Base-by-base conservation (phyloP, 2,888 invertebrate species). In the Rhingia rostrata region DNA sequence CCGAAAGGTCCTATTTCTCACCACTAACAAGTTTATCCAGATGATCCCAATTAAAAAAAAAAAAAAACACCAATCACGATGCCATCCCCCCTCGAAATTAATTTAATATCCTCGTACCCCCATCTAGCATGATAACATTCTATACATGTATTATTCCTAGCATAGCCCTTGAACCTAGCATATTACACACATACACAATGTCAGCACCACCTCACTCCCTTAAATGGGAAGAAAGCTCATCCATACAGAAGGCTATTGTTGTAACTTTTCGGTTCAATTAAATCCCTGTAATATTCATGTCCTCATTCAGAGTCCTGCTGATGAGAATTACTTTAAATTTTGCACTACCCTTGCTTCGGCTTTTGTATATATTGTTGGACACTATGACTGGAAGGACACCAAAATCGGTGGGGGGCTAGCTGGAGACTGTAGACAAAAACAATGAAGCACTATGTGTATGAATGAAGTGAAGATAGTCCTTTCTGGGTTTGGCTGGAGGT, bases 231-330 rank as follows among this genome's bases (percentile, higher is more conserved):
- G 53, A 49, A 73, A 72, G 30, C 73, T 73, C 72, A 79, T 66
- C 79, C 73, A 73, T 79, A 66, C 64, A 56, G 64, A 80, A 51
- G 63, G 64, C 75, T 77, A 82, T 84, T 84, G 84, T 84, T 75
- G 60, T 74, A 84, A 84, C 80, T 84, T 84, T 80, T 84, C 80
- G 74, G 84, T 84, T 84, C 84, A 84, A 80, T 84, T 84, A 84
- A 84, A 84, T 80, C 64, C 74, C 58, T 70, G 64, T 80, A 79
- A 84, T 84, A 84, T 84, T 80, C 84, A 84, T 84, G 84, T 84
- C 84, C 84, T 75, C 54, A 70, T 75, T 70, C 70, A 80, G 43
- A 56, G 49, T 69, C 53, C 32, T 70, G 63, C 64, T 74, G 69
- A 84, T 84, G 80, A 43, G 66, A 84, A 84, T 84, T 80, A 80